Conservation (phyloP, 2,113 vertebrate species). For the Sinocyclocheilus rhinocerous region DNA sequence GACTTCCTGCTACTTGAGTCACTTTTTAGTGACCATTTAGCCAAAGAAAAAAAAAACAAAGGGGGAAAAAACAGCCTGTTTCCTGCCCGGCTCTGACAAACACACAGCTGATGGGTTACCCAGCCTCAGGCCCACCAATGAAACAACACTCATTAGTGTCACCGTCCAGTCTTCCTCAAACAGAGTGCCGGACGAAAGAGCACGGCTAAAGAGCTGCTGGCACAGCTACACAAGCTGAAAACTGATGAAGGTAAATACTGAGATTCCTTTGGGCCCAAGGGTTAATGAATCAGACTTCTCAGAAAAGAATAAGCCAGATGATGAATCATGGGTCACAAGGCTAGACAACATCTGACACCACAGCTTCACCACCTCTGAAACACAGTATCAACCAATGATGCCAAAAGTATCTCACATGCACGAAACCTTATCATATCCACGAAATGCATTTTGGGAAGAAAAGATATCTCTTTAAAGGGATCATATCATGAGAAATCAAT, state of each 20-base stretch:
- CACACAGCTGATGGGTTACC: background rate
- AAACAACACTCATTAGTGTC: constrained; percentile 48
- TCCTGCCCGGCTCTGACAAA: constrained; percentile 29
- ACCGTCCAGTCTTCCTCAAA: constrained; percentile 33
- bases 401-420: background rate
- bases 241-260: background rate
- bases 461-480: background rate
- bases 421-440: background rate
- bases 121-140: constrained; percentile 11
- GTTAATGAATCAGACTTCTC: constrained; percentile 9
- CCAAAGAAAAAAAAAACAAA: background rate
- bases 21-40: constrained; percentile 9
- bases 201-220: background rate
- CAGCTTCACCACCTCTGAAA: background rate
- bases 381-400: background rate
- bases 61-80: background rate
- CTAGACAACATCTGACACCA: constrained; percentile 29
- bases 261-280: background rate
- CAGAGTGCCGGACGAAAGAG: background rate
- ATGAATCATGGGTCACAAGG: background rate
- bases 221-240: background rate
- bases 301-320: background rate
- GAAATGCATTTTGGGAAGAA: background rate
- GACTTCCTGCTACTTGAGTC: constrained; percentile 26
- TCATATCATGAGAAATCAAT: background rate